Percentiles rank a stretch among this genome's conserved stretches.
phyloP scores from a whole-genome alignment of 2,113 vertebrate genomes.

The Polypterus bichir region DNA sequence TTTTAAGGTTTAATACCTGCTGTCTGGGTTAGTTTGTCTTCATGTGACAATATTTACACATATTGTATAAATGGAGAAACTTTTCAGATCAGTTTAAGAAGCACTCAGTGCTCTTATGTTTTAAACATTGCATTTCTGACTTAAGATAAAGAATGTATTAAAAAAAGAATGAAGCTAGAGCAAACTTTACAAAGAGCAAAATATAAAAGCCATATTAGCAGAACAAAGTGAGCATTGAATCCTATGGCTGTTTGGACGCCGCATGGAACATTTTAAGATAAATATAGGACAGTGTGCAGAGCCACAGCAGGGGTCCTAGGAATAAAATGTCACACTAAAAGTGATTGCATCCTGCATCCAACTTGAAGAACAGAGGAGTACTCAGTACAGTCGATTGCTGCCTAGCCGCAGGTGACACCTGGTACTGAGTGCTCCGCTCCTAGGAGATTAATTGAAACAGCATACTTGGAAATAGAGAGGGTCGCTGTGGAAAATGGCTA shows the following conservation, averaged over 20 bases:
- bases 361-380: constrained; percentile 1
- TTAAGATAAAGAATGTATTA: no score
- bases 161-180: no score
- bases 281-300: neutral
- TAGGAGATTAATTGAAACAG: constrained; percentile 6
- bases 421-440: neutral
- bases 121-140: no score
- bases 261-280: neutral
- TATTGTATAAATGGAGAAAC: no score
- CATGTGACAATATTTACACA: no score
- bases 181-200: no score
- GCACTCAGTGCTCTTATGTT: no score
- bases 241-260: neutral
- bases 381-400: no score
- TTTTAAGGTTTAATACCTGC: no score
- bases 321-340: constrained; percentile 8
- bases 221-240: neutral
- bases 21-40: no score
- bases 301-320: neutral
- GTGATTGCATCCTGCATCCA: constrained; percentile 2
- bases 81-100: no score
- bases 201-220: no score
- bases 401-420: constrained; percentile 1
- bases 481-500: neutral
- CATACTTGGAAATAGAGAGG: neutral